Conservation (phyloP, 92 coral and sea anemone species). For the Anthopleura xanthogrammica region DNA sequence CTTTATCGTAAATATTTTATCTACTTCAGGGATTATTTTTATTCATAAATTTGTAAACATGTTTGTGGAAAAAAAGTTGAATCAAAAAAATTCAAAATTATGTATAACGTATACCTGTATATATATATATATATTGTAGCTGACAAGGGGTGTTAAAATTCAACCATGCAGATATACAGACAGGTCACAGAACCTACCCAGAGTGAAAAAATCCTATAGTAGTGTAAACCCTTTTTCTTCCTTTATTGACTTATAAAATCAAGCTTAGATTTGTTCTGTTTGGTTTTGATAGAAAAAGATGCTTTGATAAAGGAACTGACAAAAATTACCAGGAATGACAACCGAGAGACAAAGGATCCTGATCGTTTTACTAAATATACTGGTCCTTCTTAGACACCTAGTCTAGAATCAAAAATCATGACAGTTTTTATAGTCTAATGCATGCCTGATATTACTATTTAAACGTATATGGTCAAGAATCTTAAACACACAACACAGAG, state of each 20-base stretch:
- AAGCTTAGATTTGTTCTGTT: neutral
- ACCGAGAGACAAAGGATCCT: conserved; percentile 54
- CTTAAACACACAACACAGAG: neutral
- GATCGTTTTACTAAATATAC: conserved; percentile 65
- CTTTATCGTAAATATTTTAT: too few relatives aligned
- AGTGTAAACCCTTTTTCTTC: neutral
- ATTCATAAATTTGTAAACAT: too few relatives aligned
- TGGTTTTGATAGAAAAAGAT: conserved; percentile 55
- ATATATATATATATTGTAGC: too few relatives aligned
- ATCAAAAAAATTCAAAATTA: too few relatives aligned
- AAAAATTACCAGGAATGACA: conserved; percentile 52
- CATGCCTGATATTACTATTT: neutral
- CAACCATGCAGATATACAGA: too few relatives aligned
- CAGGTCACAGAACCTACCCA: too few relatives aligned
- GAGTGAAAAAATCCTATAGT: too few relatives aligned
- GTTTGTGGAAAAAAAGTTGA: too few relatives aligned
- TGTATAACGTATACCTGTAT: too few relatives aligned
- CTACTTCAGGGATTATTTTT: too few relatives aligned
- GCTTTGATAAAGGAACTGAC: conserved; percentile 52
- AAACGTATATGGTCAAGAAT: too few relatives aligned
- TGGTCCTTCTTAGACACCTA: conserved; percentile 50
- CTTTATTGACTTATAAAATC: neutral
- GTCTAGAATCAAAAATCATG: neutral
- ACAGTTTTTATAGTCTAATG: neutral
- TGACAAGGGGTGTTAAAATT: too few relatives aligned